Conservation (phyloP, 2,797 vertebrate species). For the Leptoclinus maculatus region DNA sequence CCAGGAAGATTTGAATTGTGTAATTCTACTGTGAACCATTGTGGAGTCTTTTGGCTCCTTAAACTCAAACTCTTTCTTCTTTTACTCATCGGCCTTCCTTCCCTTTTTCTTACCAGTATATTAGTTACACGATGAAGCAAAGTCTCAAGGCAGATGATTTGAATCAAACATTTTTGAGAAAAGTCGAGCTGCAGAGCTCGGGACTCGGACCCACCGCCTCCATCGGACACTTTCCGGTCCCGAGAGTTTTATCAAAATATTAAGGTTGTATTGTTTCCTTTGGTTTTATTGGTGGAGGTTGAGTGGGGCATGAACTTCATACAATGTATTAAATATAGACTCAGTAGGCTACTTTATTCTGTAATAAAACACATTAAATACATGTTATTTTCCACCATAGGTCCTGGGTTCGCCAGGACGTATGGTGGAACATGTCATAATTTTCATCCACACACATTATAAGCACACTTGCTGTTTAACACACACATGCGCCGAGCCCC, state of each 20-base stretch:
- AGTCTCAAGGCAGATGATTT: neutral
- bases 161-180: neutral
- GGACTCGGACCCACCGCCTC: neutral
- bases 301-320: neutral
- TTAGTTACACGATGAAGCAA: neutral
- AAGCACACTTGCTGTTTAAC: neutral
- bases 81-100: neutral
- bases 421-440: neutral
- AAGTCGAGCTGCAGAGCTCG: neutral
- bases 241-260: neutral
- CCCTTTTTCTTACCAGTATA: neutral
- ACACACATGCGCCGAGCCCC: constrained; percentile 23
- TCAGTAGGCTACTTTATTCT: neutral
- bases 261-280: neutral
- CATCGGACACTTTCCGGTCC: neutral
- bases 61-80: neutral
- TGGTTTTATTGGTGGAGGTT: neutral
- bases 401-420: no score
- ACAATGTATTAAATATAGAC: neutral
- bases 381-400: neutral
- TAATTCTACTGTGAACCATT: constrained; percentile 10
- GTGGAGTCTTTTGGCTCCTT: neutral
- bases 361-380: neutral
- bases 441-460: constrained; percentile 2
- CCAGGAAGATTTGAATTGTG: constrained; percentile 21